Conservation (phyloP, 1,140 invertebrate species). For the Apis mellifera region DNA sequence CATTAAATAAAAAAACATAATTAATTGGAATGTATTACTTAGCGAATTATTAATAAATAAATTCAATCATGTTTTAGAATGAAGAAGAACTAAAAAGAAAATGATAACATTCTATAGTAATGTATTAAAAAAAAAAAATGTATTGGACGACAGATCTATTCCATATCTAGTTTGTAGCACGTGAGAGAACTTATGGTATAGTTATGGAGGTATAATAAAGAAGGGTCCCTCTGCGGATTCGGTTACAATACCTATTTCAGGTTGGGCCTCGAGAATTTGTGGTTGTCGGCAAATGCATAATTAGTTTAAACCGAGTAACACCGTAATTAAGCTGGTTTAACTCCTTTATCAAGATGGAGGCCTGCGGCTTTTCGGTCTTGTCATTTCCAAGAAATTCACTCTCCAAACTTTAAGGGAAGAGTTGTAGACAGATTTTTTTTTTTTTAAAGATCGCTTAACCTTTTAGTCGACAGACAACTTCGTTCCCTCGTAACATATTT, state of each 20-base stretch:
- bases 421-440: not conserved
- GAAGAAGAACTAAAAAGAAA: no score
- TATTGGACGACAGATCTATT: no score
- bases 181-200: no score
- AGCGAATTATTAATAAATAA: no score
- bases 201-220: constrained; percentile 38
- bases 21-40: no score
- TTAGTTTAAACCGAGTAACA: constrained; percentile 63
- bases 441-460: not conserved
- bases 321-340: constrained; percentile 59
- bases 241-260: constrained; percentile 50
- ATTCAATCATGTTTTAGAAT: no score
- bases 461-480: no score
- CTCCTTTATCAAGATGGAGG: constrained; percentile 58
- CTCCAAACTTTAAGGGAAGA: not conserved
- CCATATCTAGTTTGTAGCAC: no score
- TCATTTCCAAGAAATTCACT: not conserved
- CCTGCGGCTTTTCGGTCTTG: constrained; percentile 29
- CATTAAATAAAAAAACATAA: no score
- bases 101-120: no score
- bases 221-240: constrained; percentile 32
- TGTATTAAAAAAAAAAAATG: no score
- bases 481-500: no score
- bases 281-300: constrained; percentile 58
- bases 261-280: constrained; percentile 52